Base-by-base conservation (phyloP, 2,888 invertebrate species). In the Drosophila paracracens region DNA sequence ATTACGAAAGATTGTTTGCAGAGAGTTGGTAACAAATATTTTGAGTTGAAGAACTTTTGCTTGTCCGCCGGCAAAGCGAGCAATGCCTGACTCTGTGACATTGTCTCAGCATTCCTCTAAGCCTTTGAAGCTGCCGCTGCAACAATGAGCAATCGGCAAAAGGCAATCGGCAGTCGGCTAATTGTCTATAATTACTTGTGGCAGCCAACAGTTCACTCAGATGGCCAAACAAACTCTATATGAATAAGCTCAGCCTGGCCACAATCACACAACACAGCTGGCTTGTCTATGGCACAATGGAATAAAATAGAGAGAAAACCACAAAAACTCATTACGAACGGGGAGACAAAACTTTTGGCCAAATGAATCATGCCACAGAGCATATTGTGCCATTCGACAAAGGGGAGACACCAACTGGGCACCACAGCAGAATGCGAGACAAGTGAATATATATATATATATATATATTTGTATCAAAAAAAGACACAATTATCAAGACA, bases 271-370 rank as follows among this genome's bases (percentile, higher is more conserved):
- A 35, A 53, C 57, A 29, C 18, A 38, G 36, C 38, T 59, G 62
- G 50, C 40, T 40, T n/a, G 36, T 43, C 52, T 38, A 11, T 6
- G 18, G 31, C 1, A 57, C 29, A 57, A 40, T 38, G 69, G 40
- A 58, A 64, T 61, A 31, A 36, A 59, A 52, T 60, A 56, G 51
- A 63, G 38, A 63, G 65, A 64, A 63, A 85, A 88, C 90, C 85
- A 75, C 85, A 85, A 61, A 85, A 85, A 81, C 88, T 83, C 85
- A 89, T 85, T 85, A 85, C 81, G 62, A 88, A 74, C 54, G 76
- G 67, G 79, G 69, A 87, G 88, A 85, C 82, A 83, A 83, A 82
- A 74, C 61, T 89, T 89, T 79, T 74, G 70, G 81, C 74, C 70
- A 76, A 68, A 83, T 83, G 88, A 83, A 74, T 83, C 88, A 79